These are phyloP conservation scores for Lerema accius DNA, from an alignment of 1,140 invertebrate species.

Conservation along the genomic window DNA sequence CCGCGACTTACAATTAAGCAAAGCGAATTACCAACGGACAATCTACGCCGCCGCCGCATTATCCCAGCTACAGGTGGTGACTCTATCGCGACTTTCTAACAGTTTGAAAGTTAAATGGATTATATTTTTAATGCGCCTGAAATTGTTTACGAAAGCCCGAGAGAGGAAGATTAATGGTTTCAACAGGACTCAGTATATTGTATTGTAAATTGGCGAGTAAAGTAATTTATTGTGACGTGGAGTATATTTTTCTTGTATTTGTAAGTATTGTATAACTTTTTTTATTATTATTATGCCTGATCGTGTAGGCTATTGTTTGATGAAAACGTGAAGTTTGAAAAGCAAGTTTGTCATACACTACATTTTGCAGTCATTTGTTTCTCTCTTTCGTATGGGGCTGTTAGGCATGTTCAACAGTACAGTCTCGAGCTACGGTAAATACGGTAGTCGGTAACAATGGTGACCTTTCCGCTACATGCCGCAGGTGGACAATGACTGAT, in stretches of 20 bases:
- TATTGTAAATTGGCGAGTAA: background rate
- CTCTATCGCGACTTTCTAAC: constrained; percentile 1
- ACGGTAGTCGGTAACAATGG: too few species aligned
- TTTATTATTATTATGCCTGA: too few species aligned
- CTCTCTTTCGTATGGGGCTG: background rate
- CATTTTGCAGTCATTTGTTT: too few species aligned
- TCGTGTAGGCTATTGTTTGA: too few species aligned
- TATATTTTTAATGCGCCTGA: background rate
- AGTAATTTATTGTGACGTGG: too few species aligned
- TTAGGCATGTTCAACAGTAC: background rate
- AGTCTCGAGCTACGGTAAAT: too few species aligned
- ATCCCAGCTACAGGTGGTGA: constrained; percentile 17
- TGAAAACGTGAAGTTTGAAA: too few species aligned
- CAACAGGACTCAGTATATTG: background rate
- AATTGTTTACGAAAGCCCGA: background rate
- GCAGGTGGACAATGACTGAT: constrained; percentile 45
- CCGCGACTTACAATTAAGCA: constrained; percentile 49
- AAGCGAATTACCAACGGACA: constrained; percentile 45
- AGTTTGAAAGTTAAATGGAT: constrained; percentile 10
- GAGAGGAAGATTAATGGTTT: background rate
- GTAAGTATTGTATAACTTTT: too few species aligned
- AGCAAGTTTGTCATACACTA: too few species aligned
- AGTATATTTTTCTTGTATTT: background rate
- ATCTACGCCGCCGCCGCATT: constrained; percentile 20
- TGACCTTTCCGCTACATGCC: background rate